Base-by-base conservation (phyloP, 1,140 invertebrate species). In the Andrena cerasifolii region DNA sequence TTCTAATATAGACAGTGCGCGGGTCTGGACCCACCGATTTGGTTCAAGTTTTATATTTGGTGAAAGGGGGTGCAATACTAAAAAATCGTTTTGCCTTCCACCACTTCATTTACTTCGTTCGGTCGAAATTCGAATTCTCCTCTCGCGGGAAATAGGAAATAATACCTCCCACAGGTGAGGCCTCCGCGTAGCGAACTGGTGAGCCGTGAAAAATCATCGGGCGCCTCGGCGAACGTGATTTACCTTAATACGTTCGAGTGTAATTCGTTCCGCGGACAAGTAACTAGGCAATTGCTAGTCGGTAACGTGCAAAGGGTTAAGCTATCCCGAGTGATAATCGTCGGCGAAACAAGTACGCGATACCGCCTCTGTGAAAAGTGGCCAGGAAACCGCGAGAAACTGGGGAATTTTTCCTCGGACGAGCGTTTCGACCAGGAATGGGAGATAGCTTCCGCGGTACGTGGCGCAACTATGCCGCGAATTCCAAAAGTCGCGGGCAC, bases 261-360 rank as follows among this genome's bases (percentile, higher is more conserved):
- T 76, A 68, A 76, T 76, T 76, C 63, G 63, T 67, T 45, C n/a
- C 53, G 36, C 6, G 40, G 63, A 76, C 73, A 76, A n/a, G 73
- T 68, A 56, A 68, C 63, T 53, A 76, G 43, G 63, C 63, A 58
- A 36, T 56, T 26, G 16, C 24, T 16, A 31, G 62, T 33, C 49
- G 51, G 63, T 68, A 58, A 68, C 73, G 49, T 3, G 47, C 33
- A 49, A 49, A 72, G 56, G 68, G 47, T 51, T 53, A 51, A 53
- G 71, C 33, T 65, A 53, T 31, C 24, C 61, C n/a, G n/a, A 4
- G 61, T 21, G 71, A 66, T 74, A 66, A 66, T 74, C 47, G 61
- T 74, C 47, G 33, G 31, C 6, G 18, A 21, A 71, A 59, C 54
- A 45, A 28, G 28, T 58, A 36, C 40, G 61, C 6, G 67, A 21